Conservation (phyloP, 2,797 vertebrate species). For the Poeciliopsis presidionis region DNA sequence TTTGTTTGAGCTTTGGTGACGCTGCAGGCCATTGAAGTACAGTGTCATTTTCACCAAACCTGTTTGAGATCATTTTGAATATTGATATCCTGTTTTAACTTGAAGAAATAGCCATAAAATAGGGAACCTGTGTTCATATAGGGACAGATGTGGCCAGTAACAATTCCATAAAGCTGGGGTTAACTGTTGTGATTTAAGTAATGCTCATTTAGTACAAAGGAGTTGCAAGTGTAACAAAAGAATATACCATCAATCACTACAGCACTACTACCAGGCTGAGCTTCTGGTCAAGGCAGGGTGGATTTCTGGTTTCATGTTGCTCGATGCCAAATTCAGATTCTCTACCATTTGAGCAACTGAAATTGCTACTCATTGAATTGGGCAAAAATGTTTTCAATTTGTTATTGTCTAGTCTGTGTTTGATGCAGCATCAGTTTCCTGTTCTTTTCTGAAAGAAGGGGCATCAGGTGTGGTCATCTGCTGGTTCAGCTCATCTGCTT, state of each 20-base stretch:
- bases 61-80: neutral
- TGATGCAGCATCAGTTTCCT: neutral
- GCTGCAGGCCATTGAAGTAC: neutral
- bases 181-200: neutral
- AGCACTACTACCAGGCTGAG: neutral
- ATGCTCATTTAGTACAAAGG: neutral
- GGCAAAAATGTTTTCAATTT: neutral
- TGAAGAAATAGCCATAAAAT: neutral
- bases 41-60: neutral
- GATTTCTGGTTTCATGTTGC: neutral
- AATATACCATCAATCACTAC: neutral
- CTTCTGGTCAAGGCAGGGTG: neutral
- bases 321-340: neutral
- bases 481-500: neutral
- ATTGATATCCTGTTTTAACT: neutral
- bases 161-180: neutral
- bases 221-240: neutral
- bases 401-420: neutral
- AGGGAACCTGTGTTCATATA: neutral
- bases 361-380: neutral
- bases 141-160: neutral
- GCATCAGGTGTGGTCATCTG: neutral
- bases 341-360: neutral
- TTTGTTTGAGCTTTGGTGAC: neutral
- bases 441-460: neutral